Base-by-base conservation (phyloP, 2,797 vertebrate species). In the Rhyacichthys aspro region DNA sequence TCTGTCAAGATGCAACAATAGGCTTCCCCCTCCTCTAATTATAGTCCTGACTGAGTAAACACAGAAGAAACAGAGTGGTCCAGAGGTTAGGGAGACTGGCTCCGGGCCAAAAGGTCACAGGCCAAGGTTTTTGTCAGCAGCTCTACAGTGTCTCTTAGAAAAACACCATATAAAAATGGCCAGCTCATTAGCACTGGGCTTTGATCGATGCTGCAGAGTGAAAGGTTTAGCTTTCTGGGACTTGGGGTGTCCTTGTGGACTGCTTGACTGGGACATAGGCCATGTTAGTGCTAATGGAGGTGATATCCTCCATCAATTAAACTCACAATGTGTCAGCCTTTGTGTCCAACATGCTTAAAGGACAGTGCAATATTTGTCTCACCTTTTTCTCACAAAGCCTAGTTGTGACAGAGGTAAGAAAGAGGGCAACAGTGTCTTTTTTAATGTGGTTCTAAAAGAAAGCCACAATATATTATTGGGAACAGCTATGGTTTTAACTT, bases 1-100 rank as follows among this genome's bases (percentile, higher is more conserved):
- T 59, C 76, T 74, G 78, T 83, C 69, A 77, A 81, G 81, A 84
- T 78, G 72, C 61, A 83, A 88, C 82, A 87, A 89, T 86, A 76
- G 76, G 65, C 73, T 72, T 72, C 72, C 23, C 70, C 79, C 79
- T 72, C 58, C 70, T 72, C 70, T 73, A 86, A 85, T 88, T 88
- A 84, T 76, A 79, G 81, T 67, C 45, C 61, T 59, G 82, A 54
- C 55, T 71, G 80, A 74, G 74, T 85, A 84, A 89, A 88, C 73
- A 85, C 65, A 67, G 67, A 74, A 76, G 74, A 79, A 81, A 76
- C 42, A 50, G 59, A 78, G 60, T 59, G 66, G 59, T 63, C 47
- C 37, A 43, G 67, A 79, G 66, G 61, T 80, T 81, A 74, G 58
- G 47, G 58, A 60, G 56, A 57, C 62, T 83, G 70, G 79, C 43